Base-by-base conservation (phyloP, 2,797 vertebrate species). In the Leptodactylus fallax region DNA sequence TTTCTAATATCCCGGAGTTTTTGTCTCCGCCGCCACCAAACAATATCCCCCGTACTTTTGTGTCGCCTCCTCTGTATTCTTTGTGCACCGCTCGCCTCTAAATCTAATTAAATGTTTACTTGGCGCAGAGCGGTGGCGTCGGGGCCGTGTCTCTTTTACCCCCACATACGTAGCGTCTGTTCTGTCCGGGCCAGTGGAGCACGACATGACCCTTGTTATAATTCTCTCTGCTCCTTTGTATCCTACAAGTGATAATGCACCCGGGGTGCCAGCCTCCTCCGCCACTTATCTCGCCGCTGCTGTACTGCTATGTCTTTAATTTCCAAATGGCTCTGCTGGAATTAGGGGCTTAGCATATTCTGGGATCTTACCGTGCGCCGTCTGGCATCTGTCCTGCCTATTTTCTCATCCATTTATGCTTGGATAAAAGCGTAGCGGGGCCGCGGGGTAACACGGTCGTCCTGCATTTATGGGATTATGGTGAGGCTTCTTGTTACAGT, bases 41-140 rank as follows among this genome's bases (percentile, higher is more conserved):
- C 63, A 69, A 27, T 27, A 4, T 67, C 16, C 56, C 56, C 19
- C 10, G 16, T 17, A 16, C 60, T n/a, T 49, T 23, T 10, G 17
- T 11, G 3, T 36, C 6, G 58, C 9, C 27, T 74, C 16, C 61
- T 78, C 58, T 55, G 71, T 63, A 77, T 85, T 85, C 23, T n/a
- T 78, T 12, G 3, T 85, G 10, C 55, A 27, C 67, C 79, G 60
- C 60, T 53, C 72, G n/a, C 58, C 56, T 83, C 67, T 74, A 82
- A 55, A 87, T 87, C 67, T 81, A 87, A 87, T 87, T 61, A 76
- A 76, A 61, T 87, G 67, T 81, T 81, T 81, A 53, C 78, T 87
- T 74, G 78, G 79, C 36, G 79, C 79, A 11, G 27, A 7, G 12
- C 79, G 7, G 63, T 4, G 51, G 13, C 17, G 17, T 17, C 53